Evolutionary conservation across 2,113 vertebrate genomes (phyloP).

Genomic region (Boleophthalmus pectinirostris): DNA sequence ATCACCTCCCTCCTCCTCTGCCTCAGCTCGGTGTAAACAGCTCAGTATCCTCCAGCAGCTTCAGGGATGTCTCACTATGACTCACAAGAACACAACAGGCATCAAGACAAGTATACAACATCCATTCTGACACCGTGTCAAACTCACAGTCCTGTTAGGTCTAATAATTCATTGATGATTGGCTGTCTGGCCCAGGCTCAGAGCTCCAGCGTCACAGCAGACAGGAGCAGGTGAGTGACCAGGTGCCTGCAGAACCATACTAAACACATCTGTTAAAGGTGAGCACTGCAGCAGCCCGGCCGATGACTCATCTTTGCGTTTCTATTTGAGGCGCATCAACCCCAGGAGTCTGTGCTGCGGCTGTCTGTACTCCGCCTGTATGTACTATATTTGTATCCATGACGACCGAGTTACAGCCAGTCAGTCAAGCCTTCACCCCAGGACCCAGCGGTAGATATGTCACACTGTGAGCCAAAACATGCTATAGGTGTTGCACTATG

Average conservation of each 20-base stretch:
- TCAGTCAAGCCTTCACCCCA: slow-evolving; percentile 22
- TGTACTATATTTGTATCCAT: slow-evolving; percentile 61
- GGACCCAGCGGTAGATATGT: slow-evolving; percentile 9
- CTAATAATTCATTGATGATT: slow-evolving; percentile 20
- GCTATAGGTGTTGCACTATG: not conserved
- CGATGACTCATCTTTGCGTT: slow-evolving; percentile 76
- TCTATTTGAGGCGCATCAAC: slow-evolving; percentile 73
- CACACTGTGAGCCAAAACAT: slow-evolving; percentile 4
- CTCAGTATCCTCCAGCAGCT: slow-evolving; percentile 40
- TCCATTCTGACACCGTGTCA: slow-evolving; percentile 12
- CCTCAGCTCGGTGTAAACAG: slow-evolving; percentile 43
- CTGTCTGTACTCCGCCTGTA: slow-evolving; percentile 50
- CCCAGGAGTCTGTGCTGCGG: slow-evolving; percentile 60
- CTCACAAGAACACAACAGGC: slow-evolving; percentile 30
- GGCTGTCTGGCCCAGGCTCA: not conserved
- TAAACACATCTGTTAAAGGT: slow-evolving; percentile 54
- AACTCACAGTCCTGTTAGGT: not conserved
- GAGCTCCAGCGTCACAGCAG: not conserved
- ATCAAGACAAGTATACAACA: slow-evolving; percentile 15
- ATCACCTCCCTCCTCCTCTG: slow-evolving; percentile 34
- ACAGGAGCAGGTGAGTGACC: slow-evolving; percentile 17
- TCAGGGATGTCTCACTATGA: slow-evolving; percentile 30
- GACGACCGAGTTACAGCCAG: slow-evolving; percentile 51
- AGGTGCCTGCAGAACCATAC: slow-evolving; percentile 41
- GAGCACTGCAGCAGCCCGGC: slow-evolving; percentile 63